A percentile compares a stretch with the other conserved stretches of the same genome.
These are phyloP conservation scores for Ciona savignyi DNA, from an alignment of 23 tunicate species.

Conservation along the genomic window DNA sequence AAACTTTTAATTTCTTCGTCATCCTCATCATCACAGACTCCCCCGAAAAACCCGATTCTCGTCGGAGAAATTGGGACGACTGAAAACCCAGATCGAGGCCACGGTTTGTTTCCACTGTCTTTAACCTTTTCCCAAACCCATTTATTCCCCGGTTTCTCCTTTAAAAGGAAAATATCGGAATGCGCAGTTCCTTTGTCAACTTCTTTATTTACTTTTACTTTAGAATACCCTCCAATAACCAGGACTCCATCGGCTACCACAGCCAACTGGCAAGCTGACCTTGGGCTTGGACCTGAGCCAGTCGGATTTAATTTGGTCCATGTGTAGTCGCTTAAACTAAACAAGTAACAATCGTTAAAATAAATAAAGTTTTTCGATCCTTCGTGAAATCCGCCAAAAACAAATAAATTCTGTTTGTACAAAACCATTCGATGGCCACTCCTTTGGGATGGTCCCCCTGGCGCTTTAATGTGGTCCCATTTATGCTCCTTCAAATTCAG, in stretches of 20 bases:
- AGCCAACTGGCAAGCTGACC: constrained; percentile 82
- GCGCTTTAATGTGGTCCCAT: constrained; percentile 55
- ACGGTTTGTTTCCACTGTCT: constrained; percentile 64
- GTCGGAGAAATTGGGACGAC: constrained; percentile 31
- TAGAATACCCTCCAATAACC: constrained; percentile 82
- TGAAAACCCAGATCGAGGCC: constrained; percentile 67
- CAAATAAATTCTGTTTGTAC: constrained; percentile 55
- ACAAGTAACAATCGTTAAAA: no score
- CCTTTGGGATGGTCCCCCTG: constrained; percentile 82
- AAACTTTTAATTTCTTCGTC: no score
- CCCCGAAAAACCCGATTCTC: constrained; percentile 39
- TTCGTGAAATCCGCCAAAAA: constrained; percentile 98
- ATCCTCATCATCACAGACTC: no score
- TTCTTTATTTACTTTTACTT: no score
- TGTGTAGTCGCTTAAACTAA: no score
- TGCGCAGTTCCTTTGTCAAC: constrained; percentile 86
- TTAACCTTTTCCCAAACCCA: constrained; percentile 78
- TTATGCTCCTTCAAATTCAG: constrained; percentile 45
- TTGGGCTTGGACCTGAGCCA: constrained; percentile 67
- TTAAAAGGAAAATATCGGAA: constrained; percentile 61
- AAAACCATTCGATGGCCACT: constrained; percentile 85
- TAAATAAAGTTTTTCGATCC: constrained; percentile 33
- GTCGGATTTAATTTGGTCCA: constrained; percentile 72
- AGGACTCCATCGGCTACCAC: constrained; percentile 51
- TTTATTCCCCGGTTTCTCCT: constrained; percentile 32